Percentiles rank a stretch among this genome's conserved stretches.
These are phyloP conservation scores for Casuarius casuarius DNA, from an alignment of 2,113 vertebrate genomes.

Conservation along the genomic window DNA sequence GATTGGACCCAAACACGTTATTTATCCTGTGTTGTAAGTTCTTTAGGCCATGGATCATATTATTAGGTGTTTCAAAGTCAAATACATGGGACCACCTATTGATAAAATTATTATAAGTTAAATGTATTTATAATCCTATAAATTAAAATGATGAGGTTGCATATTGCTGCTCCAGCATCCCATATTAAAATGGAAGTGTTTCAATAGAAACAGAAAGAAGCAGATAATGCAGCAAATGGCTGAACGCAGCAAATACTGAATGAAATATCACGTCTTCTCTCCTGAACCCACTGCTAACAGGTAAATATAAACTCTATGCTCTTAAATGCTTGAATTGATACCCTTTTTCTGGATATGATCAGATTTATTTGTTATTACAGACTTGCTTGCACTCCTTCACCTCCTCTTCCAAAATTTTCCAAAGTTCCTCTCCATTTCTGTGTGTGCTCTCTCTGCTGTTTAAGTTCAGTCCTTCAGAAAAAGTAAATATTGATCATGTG, in stretches of 20 bases:
- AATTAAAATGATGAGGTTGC: background rate
- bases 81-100: background rate
- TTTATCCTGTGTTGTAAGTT: background rate
- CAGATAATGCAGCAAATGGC: background rate
- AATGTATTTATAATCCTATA: background rate
- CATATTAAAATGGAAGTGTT: background rate
- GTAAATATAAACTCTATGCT: background rate
- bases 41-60: background rate
- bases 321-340: background rate
- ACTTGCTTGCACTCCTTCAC: accelerated
- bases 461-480: background rate
- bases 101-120: background rate
- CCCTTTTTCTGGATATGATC: background rate
- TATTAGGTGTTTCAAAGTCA: background rate
- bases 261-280: background rate
- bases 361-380: background rate
- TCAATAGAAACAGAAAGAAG: background rate
- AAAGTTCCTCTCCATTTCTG: background rate
- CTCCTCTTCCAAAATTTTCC: background rate
- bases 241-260: background rate
- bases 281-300: background rate
- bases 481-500: background rate
- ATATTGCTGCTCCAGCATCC: background rate
- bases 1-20: background rate
- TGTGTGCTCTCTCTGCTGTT: background rate